Evolutionary conservation across 2,113 vertebrate species (phyloP).

Genomic region (Talpa occidentalis): DNA sequence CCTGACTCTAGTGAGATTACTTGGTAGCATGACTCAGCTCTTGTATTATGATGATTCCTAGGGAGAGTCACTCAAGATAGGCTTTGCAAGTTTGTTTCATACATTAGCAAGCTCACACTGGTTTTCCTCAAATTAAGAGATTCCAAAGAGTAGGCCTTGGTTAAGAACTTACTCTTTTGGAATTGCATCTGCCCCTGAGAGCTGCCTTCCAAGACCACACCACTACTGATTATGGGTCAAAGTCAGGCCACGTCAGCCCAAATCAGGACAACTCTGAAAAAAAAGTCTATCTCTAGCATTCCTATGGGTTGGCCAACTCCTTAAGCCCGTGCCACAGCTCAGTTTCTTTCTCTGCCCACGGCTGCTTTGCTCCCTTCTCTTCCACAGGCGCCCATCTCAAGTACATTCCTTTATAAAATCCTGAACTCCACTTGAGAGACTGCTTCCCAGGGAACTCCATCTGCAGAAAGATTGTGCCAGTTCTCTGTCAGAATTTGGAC

Average conservation of each 20-base stretch:
- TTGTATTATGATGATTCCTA: conserved; percentile 31
- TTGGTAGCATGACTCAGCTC: neutral
- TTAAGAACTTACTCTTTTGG: neutral
- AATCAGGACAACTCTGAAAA: neutral
- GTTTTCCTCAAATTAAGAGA: neutral
- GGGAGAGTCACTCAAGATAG: conserved; percentile 19
- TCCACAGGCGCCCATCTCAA: neutral
- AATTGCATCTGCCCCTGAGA: neutral
- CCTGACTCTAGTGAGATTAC: conserved; percentile 29
- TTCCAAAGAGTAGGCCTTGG: neutral
- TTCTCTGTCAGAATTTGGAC: neutral
- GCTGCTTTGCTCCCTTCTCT: neutral
- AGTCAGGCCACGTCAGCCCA: neutral
- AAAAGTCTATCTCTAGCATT: no score
- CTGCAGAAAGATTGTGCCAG: neutral
- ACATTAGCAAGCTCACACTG: neutral
- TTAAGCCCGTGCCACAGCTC: neutral
- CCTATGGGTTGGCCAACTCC: neutral
- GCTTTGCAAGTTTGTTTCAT: neutral
- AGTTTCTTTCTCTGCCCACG: neutral
- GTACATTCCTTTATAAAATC: neutral
- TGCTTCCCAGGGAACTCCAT: neutral
- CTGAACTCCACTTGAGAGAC: neutral
- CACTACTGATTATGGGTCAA: neutral
- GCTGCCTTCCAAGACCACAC: neutral